Conservation (phyloP, 2,888 invertebrate species). For the Tuberolachnus salignus region DNA sequence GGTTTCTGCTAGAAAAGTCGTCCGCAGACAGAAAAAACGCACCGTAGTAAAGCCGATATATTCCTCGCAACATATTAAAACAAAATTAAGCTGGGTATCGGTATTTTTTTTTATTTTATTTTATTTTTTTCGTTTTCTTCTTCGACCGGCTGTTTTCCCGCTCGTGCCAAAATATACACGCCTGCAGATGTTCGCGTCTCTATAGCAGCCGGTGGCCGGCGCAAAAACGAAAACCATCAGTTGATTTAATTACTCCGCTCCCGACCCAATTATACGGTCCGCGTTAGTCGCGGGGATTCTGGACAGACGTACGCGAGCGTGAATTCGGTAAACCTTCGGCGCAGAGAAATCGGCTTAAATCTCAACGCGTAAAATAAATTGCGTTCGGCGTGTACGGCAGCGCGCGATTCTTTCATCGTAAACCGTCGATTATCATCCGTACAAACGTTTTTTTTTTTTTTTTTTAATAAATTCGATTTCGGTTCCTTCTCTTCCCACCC, state of each 20-base stretch:
- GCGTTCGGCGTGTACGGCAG: too few species aligned
- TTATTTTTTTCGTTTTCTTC: too few species aligned
- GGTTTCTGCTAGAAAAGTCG: too few species aligned
- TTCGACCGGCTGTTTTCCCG: slow-evolving; percentile 12
- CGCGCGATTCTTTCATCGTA: too few species aligned
- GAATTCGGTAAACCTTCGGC: background rate
- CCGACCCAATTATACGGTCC: slow-evolving; percentile 43
- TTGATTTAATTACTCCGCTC: slow-evolving; percentile 23
- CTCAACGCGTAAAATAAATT: too few species aligned
- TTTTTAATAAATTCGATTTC: too few species aligned
- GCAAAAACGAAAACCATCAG: slow-evolving; percentile 43
- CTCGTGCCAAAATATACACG: background rate
- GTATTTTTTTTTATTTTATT: too few species aligned
- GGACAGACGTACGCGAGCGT: background rate
- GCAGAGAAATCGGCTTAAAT: background rate
- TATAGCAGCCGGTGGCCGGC: background rate
- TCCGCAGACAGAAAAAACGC: too few species aligned
- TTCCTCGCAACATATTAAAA: background rate
- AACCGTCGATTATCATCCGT: too few species aligned
- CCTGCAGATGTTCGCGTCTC: background rate
- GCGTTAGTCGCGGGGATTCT: slow-evolving; percentile 10
- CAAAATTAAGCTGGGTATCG: background rate
- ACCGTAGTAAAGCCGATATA: too few species aligned
- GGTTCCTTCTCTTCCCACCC: too few species aligned
- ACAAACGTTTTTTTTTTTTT: too few species aligned